These are phyloP conservation scores for Sycophaga agraensis DNA, from an alignment of 1,140 invertebrate species.

Conservation along the genomic window DNA sequence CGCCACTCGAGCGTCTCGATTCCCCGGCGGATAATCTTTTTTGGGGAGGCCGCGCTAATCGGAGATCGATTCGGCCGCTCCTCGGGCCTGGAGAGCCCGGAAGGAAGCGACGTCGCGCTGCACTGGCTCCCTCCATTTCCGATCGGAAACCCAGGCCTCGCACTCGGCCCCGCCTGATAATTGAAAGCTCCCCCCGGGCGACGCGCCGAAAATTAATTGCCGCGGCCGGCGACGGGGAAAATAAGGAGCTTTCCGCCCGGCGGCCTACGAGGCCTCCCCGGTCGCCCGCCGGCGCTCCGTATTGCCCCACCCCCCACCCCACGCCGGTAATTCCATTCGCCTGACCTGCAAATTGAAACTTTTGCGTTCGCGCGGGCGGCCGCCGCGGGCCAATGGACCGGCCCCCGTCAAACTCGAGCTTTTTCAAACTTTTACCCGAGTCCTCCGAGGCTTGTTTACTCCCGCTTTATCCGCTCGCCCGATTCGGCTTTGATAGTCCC, in stretches of 20 bases:
- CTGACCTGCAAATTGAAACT: constrained; percentile 5
- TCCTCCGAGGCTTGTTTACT: too few relatives aligned
- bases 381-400: too few relatives aligned
- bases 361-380: neutral
- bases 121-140: constrained; percentile 32
- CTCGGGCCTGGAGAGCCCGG: neutral
- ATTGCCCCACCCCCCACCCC: too few relatives aligned
- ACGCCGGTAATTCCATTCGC: constrained; percentile 10
- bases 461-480: too few relatives aligned
- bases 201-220: too few relatives aligned
- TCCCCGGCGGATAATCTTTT: constrained; percentile 32
- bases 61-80: constrained; percentile 28
- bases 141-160: constrained; percentile 25
- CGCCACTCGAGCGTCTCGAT: constrained; percentile 16
- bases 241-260: neutral
- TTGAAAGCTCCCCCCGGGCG: neutral
- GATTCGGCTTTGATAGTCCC: too few relatives aligned
- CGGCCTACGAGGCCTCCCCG: too few relatives aligned
- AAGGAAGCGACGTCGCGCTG: constrained; percentile 35
- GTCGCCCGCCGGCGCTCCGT: too few relatives aligned
- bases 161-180: neutral
- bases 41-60: constrained; percentile 34
- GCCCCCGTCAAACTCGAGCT: too few relatives aligned
- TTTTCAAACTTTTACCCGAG: too few relatives aligned
- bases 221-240: neutral